Evolutionary conservation across 1,140 invertebrate genomes (phyloP).

Genomic region (Drosophila setifemur): DNA sequence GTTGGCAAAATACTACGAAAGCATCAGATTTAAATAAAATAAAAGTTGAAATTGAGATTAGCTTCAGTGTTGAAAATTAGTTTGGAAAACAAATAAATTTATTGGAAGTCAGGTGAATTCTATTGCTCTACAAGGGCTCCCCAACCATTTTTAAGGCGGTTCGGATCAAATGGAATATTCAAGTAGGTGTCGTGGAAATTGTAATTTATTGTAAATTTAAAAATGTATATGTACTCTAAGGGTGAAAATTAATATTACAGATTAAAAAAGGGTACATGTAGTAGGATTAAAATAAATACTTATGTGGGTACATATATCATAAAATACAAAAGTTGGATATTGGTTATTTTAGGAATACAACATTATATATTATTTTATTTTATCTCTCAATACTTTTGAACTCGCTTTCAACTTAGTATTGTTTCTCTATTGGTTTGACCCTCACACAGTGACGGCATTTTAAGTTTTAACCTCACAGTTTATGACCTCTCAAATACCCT

Average conservation of each 20-base stretch:
- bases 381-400: background rate
- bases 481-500: conserved; percentile 31
- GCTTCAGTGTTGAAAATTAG: conserved; percentile 68
- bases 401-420: too few relatives aligned
- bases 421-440: background rate
- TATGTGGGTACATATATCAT: background rate
- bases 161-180: too few relatives aligned
- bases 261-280: too few relatives aligned
- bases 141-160: too few relatives aligned
- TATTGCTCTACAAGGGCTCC: background rate
- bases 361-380: background rate
- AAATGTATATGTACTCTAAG: too few relatives aligned
- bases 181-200: too few relatives aligned
- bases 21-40: conserved; percentile 76
- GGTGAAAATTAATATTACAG: too few relatives aligned
- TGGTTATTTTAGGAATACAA: too few relatives aligned
- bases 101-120: conserved; percentile 20
- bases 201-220: too few relatives aligned
- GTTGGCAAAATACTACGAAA: conserved; percentile 8
- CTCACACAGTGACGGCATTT: too few relatives aligned
- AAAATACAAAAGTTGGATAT: background rate
- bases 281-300: background rate
- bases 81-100: conserved; percentile 59
- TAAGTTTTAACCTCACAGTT: conserved; percentile 7
- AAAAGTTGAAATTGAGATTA: conserved; percentile 76